Base-by-base conservation (phyloP, 2,113 vertebrate species). In the Chaetorhynchus papuensis region DNA sequence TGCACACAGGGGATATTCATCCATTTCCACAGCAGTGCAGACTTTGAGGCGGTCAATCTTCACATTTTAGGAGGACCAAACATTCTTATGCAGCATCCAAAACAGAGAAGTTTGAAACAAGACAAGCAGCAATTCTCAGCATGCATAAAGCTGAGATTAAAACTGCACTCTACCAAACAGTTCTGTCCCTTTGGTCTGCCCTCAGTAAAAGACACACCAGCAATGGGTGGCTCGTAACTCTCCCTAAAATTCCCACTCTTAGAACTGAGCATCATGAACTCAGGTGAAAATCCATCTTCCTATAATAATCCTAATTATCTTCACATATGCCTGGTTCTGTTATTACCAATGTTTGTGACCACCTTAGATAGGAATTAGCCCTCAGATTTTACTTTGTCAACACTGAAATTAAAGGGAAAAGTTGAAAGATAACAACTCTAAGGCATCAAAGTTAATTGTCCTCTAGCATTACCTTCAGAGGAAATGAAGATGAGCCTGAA, bases 331-430 rank as follows among this genome's bases (percentile, higher is more conserved):
- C 47, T 70, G 28, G 15, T 7, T 24, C n/a, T 76, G 16, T 70
- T 80, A 66, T 6, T 52, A 41, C 18, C 59, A 27, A 7, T 83
- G 42, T 31, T 66, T 81, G n/a, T 77, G 37, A 86, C 16, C 45
- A 65, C 7, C 8, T 81, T 49, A 83, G 42, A 53, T 8, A 83
- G 39, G n/a, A 91, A 86, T 77, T 64, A 93, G 61, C 50, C 82
- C 63, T 86, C 85, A 71, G 63, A 69, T 83, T 88, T 94, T 86
- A 90, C n/a, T 63, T 88, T 80, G 72, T 59, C 54, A 95, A 88
- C 45, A 83, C 27, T 37, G 47, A 88, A 83, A 93, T 88, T 47
- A 92, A 88, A 83, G 35, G 30, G 28, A 77, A 81, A 91, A 83
- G 16, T 53, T 1, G 1, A 90, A 94, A 86, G 31, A 54, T 41